These are phyloP conservation scores for Schizopygopsis pylzovi DNA, from an alignment of 2,797 vertebrate genomes.

Conservation along the genomic window DNA sequence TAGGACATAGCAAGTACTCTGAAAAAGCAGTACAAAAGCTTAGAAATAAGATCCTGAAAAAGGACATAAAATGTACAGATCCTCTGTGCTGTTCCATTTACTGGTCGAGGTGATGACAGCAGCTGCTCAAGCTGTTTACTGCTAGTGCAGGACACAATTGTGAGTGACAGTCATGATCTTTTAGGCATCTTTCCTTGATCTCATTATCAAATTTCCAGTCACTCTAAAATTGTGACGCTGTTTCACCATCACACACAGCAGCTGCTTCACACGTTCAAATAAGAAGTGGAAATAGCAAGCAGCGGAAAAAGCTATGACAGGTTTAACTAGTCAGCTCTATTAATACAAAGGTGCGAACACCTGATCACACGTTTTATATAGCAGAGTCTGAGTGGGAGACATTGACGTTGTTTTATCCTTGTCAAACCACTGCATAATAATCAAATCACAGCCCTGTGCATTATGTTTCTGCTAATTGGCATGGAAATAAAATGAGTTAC, in stretches of 20 bases:
- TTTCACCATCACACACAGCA: conserved; percentile 56
- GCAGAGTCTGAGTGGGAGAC: neutral
- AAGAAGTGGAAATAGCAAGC: conserved; percentile 47
- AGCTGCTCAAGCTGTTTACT: conserved; percentile 28
- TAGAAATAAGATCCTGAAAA: neutral
- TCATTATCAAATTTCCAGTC: conserved; percentile 66
- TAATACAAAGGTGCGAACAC: conserved; percentile 57
- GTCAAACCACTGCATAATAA: conserved; percentile 22
- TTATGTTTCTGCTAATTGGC: conserved; percentile 33
- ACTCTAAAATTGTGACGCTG: conserved; percentile 15
- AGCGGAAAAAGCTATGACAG: conserved; percentile 43
- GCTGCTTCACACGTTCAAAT: conserved; percentile 58
- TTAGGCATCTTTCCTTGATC: conserved; percentile 39
- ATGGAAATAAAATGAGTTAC: conserved; percentile 14
- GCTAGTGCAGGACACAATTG: neutral
- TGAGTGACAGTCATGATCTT: conserved; percentile 48
- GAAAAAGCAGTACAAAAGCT: neutral
- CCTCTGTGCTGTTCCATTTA: neutral
- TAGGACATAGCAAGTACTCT: conserved; percentile 7
- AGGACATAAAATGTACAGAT: neutral
- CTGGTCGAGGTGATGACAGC: conserved; percentile 11
- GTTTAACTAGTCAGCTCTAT: conserved; percentile 51
- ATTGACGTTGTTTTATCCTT: neutral
- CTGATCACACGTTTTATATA: conserved; percentile 56
- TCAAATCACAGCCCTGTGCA: neutral